phyloP scores from a whole-genome alignment of 1,140 invertebrate species.

The Drosophila repleta region DNA sequence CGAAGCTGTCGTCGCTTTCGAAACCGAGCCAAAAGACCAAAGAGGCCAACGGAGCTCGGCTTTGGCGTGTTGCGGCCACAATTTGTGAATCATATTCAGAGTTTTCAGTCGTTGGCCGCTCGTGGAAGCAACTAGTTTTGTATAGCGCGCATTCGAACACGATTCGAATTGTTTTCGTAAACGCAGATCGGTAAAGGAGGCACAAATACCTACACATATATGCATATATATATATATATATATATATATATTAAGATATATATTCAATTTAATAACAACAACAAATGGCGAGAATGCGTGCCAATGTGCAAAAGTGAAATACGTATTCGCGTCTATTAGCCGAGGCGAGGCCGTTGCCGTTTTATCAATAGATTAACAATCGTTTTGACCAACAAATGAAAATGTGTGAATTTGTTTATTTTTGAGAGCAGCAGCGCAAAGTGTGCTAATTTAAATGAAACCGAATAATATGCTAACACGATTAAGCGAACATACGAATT shows the following conservation, averaged over 20 bases:
- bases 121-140: conserved; percentile 64
- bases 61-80: conserved; percentile 21
- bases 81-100: conserved; percentile 51
- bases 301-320: conserved; percentile 60
- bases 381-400: too few species aligned
- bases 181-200: conserved; percentile 34
- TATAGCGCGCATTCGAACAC: conserved; percentile 38
- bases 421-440: conserved; percentile 20
- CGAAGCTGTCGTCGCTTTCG: conserved; percentile 43
- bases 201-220: conserved; percentile 7
- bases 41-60: conserved; percentile 32
- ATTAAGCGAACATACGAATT: conserved; percentile 22
- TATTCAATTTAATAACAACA: conserved; percentile 22
- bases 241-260: conserved; percentile 17
- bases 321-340: conserved; percentile 10
- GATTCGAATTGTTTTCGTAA: neutral
- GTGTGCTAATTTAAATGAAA: conserved; percentile 64
- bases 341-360: conserved; percentile 27
- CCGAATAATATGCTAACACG: conserved; percentile 24
- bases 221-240: neutral
- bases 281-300: conserved; percentile 30
- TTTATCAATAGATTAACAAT: conserved; percentile 19
- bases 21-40: conserved; percentile 47
- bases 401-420: conserved; percentile 38
- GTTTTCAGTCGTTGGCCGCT: conserved; percentile 58